phyloP scores from a whole-genome alignment of 2,888 invertebrate genomes.

The Archaeoteleia sp. region DNA sequence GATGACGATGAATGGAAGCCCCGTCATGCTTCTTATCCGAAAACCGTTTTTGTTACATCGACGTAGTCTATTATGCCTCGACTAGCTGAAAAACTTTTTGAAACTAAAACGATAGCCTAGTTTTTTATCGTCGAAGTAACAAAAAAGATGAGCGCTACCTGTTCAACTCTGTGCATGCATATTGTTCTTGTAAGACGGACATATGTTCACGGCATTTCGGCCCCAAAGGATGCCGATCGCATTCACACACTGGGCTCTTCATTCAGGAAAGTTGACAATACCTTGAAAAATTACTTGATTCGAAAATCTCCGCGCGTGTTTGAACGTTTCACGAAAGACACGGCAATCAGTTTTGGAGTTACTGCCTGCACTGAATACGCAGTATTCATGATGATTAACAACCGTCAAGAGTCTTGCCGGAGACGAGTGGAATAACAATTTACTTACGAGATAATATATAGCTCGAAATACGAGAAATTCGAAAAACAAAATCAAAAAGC shows the following conservation, averaged over 20 bases:
- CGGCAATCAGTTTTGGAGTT: constrained; percentile 49
- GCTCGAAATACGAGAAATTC: no score
- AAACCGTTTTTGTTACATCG: constrained; percentile 4
- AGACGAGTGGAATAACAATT: constrained; percentile 51
- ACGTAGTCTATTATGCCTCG: constrained; percentile 10
- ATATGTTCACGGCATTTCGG: constrained; percentile 55
- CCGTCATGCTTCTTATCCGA: neutral
- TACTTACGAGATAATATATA: constrained; percentile 11
- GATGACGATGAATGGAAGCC: constrained; percentile 28
- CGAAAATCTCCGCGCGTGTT: constrained; percentile 49
- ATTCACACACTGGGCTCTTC: constrained; percentile 55
- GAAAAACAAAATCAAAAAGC: no score
- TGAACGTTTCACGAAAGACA: constrained; percentile 30
- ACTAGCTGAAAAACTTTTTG: constrained; percentile 50
- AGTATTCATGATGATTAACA: constrained; percentile 51
- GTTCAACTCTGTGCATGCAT: constrained; percentile 49
- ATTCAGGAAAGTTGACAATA: constrained; percentile 49
- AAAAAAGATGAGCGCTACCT: constrained; percentile 36
- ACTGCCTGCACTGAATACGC: constrained; percentile 51
- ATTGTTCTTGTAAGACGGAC: constrained; percentile 61
- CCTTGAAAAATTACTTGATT: constrained; percentile 56
- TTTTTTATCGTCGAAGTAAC: constrained; percentile 62
- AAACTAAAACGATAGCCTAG: constrained; percentile 67
- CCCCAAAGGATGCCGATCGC: constrained; percentile 57
- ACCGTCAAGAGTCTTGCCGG: constrained; percentile 43